Conservation (phyloP, 2,797 vertebrate genomes). For the Carduelis carduelis region DNA sequence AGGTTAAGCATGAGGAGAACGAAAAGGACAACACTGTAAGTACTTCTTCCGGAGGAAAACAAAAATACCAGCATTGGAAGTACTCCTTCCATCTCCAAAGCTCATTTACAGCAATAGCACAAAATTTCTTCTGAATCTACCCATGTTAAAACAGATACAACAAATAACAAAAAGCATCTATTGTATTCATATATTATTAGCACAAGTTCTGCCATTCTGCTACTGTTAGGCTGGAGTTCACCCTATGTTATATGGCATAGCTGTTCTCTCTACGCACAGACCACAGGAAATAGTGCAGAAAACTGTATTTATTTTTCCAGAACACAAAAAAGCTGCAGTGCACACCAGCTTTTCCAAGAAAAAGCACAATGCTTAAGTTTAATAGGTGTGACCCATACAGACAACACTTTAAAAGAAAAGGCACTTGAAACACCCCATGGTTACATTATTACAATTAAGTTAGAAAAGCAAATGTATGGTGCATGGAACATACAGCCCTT, state of each 20-base stretch:
- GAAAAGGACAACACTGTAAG: neutral
- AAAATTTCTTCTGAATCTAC: neutral
- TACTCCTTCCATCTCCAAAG: neutral
- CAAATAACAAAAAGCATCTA: neutral
- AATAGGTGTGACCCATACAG: neutral
- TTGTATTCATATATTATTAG: neutral
- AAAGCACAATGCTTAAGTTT: neutral
- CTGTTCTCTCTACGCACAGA: neutral
- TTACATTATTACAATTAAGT: neutral
- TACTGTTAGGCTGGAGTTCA: neutral
- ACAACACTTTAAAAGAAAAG: neutral
- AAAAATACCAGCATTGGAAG: neutral
- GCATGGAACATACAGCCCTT: neutral
- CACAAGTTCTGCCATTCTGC: neutral
- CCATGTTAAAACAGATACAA: neutral
- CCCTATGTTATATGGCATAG: neutral
- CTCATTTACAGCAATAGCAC: neutral
- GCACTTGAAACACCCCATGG: neutral
- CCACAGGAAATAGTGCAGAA: neutral
- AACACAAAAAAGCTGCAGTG: neutral
- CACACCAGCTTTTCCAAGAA: neutral
- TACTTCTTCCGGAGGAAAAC: neutral
- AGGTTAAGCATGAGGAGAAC: neutral
- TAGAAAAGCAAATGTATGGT: neutral
- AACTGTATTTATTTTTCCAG: neutral